A percentile compares a stretch with the other conserved stretches of the same genome.
These are phyloP conservation scores for Whitmania pigra DNA, from an alignment of 1,140 invertebrate genomes.

Conservation along the genomic window DNA sequence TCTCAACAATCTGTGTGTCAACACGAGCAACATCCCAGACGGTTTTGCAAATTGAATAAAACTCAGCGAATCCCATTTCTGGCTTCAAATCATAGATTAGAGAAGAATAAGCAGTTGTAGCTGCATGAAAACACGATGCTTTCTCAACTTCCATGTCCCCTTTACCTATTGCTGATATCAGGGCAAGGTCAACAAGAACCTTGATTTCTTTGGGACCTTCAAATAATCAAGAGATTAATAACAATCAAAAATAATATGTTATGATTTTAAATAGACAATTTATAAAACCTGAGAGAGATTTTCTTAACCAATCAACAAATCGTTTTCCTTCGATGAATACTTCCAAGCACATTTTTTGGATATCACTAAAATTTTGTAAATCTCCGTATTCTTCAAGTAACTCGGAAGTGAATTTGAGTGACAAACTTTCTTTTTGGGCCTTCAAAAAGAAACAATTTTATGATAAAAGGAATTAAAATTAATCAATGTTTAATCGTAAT, in stretches of 20 bases:
- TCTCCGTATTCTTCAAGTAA: conserved; percentile 27
- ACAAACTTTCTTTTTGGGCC: not conserved
- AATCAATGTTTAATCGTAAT: not conserved
- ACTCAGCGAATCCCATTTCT: conserved; percentile 26
- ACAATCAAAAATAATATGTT: not conserved
- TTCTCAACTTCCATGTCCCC: conserved; percentile 31
- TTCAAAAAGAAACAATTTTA: not conserved
- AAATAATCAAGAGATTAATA: not conserved
- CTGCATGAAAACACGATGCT: conserved; percentile 33
- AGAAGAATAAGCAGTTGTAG: conserved; percentile 35
- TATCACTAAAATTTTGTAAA: conserved; percentile 26
- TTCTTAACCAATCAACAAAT: conserved; percentile 32
- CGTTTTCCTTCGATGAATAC: conserved; percentile 27
- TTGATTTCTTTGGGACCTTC: conserved; percentile 33
- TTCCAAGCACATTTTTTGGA: conserved; percentile 26
- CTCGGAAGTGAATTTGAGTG: conserved; percentile 28
- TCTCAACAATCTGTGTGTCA: conserved; percentile 22
- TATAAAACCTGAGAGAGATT: conserved; percentile 30
- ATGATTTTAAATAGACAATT: not conserved
- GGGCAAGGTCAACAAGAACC: conserved; percentile 38
- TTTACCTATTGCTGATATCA: conserved; percentile 34
- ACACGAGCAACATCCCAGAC: conserved; percentile 32
- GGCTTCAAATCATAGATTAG: conserved; percentile 34
- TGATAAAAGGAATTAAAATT: not conserved
- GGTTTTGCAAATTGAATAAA: conserved; percentile 31